phyloP scores from a whole-genome alignment of 2,797 vertebrate genomes.

The Knipowitschia caucasica region DNA sequence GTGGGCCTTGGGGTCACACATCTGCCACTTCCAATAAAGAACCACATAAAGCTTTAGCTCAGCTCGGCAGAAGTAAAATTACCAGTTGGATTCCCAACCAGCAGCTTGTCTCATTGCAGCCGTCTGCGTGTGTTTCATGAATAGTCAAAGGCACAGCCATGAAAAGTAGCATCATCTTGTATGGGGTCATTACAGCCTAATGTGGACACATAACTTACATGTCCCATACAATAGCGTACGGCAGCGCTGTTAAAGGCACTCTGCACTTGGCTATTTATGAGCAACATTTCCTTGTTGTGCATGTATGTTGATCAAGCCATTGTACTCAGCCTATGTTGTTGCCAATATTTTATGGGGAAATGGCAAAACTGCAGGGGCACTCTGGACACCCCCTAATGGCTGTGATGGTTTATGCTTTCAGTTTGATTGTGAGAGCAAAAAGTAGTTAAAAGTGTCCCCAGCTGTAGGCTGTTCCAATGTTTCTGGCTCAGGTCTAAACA shows the following conservation, averaged over 20 bases:
- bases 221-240: conserved; percentile 50
- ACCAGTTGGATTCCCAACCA: conserved; percentile 56
- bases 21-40: conserved; percentile 64
- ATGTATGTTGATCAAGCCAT: conserved; percentile 41
- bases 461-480: conserved; percentile 45
- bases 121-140: conserved; percentile 58
- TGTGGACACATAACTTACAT: conserved; percentile 66
- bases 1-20: conserved; percentile 60
- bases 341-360: conserved; percentile 60
- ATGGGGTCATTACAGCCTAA: conserved; percentile 60
- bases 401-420: conserved; percentile 63
- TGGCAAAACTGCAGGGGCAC: conserved; percentile 58
- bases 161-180: conserved; percentile 63
- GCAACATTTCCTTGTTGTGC: conserved; percentile 36
- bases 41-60: conserved; percentile 58
- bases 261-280: conserved; percentile 38
- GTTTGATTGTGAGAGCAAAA: conserved; percentile 59
- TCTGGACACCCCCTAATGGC: conserved; percentile 58
- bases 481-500: conserved; percentile 41
- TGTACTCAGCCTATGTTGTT: conserved; percentile 39
- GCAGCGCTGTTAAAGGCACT: conserved; percentile 35
- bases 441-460: conserved; percentile 51
- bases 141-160: conserved; percentile 62
- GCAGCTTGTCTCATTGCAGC: conserved; percentile 56
- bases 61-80: conserved; percentile 58